Percentiles rank a stretch among this genome's conserved stretches.
Evolutionary conservation across 1,140 invertebrate genomes (phyloP).

Genomic region (Rhopalosiphum padi): DNA sequence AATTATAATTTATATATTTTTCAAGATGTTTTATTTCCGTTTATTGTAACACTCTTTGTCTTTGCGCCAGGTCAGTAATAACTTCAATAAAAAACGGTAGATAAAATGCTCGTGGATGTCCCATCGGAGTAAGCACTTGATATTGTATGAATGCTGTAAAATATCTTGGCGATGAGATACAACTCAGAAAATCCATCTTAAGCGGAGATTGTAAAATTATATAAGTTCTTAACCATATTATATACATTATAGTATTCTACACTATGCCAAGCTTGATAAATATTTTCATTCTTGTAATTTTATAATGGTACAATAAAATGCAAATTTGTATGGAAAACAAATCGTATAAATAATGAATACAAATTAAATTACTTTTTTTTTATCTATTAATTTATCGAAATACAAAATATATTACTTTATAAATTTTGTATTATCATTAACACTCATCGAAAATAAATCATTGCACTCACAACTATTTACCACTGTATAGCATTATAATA

Average conservation of each 20-base stretch:
- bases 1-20: constrained; percentile 1
- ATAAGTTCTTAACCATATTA: background rate
- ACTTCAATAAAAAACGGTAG: background rate
- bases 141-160: background rate
- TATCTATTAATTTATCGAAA: background rate
- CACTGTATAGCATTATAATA: no score
- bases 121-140: background rate
- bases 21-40: background rate
- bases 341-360: background rate
- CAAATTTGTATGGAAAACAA: background rate
- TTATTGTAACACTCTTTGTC: background rate
- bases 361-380: background rate
- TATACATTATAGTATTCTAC: background rate
- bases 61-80: background rate
- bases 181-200: background rate
- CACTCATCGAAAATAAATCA: background rate
- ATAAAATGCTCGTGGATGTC: background rate
- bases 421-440: background rate
- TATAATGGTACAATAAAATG: background rate
- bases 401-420: background rate
- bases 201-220: background rate
- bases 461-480: background rate
- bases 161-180: background rate
- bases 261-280: background rate
- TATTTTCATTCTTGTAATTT: background rate